These are phyloP conservation scores for Agraylea sexmaculata DNA, from an alignment of 1,140 invertebrate genomes.

Conservation along the genomic window DNA sequence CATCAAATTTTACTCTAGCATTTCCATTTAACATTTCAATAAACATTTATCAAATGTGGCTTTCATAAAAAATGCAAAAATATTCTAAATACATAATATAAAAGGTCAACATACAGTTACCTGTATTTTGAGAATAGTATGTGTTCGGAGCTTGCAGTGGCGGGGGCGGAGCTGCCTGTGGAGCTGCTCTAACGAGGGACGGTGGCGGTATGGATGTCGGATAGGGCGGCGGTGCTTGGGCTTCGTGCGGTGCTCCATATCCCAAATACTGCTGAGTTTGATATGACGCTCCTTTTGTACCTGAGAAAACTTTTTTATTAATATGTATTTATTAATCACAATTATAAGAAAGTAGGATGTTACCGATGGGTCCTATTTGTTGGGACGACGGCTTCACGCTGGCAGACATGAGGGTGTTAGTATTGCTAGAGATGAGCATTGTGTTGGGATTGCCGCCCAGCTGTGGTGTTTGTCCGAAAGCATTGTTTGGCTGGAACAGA, in stretches of 20 bases:
- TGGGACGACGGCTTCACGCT: conserved; percentile 75
- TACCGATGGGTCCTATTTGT: conserved; percentile 70
- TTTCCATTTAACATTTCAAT: conserved; percentile 5
- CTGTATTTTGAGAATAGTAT: conserved; percentile 19
- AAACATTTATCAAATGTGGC: conserved; percentile 4
- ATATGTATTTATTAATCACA: background rate
- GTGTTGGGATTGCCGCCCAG: conserved; percentile 74
- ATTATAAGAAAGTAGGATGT: conserved; percentile 11
- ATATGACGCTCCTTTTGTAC: conserved; percentile 25
- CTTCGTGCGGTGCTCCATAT: conserved; percentile 34
- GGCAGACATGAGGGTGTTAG: conserved; percentile 81
- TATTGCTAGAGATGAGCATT: conserved; percentile 76
- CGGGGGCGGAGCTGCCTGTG: conserved; percentile 15
- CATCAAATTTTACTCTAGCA: conserved; percentile 9
- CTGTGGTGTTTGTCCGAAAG: conserved; percentile 67
- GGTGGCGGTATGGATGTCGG: conserved; percentile 31
- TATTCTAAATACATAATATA: background rate
- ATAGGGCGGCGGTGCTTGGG: conserved; percentile 28
- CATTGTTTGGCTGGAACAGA: conserved; percentile 29
- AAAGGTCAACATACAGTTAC: conserved; percentile 5
- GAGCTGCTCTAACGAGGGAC: conserved; percentile 9
- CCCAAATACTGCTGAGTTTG: conserved; percentile 36
- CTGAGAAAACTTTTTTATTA: conserved; percentile 6
- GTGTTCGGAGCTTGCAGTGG: conserved; percentile 13
- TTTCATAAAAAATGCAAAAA: conserved; percentile 8